Evolutionary conservation across 2,113 vertebrate genomes (phyloP).

Genomic region (Phrynosoma blainvillii): DNA sequence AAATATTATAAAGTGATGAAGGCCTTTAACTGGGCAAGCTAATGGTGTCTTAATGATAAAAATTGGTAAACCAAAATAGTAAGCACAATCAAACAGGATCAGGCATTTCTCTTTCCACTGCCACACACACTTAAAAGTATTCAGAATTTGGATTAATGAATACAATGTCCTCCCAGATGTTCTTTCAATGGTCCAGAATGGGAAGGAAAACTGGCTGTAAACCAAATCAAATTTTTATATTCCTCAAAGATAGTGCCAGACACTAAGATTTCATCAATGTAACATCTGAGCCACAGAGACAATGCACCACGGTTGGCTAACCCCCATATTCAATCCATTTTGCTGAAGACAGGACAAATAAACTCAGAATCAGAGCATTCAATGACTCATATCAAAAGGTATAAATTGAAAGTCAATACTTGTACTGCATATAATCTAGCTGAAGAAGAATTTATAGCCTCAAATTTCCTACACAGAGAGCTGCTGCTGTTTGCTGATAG

Average conservation of each 20-base stretch:
- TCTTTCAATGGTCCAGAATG: slow-evolving; percentile 60
- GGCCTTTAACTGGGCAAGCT: slow-evolving; percentile 18
- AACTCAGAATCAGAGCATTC: slow-evolving; percentile 62
- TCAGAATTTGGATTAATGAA: slow-evolving; percentile 60
- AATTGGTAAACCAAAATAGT: slow-evolving; percentile 46
- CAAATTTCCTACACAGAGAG: slow-evolving; percentile 54
- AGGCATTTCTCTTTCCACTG: slow-evolving; percentile 24
- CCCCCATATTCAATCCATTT: slow-evolving; percentile 57
- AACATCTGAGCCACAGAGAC: slow-evolving; percentile 59
- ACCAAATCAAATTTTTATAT: slow-evolving; percentile 68
- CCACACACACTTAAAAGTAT: slow-evolving; percentile 28
- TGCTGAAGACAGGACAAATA: slow-evolving; percentile 66
- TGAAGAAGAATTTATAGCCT: slow-evolving; percentile 58
- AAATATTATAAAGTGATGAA: slow-evolving; percentile 43
- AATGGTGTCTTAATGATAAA: slow-evolving; percentile 31
- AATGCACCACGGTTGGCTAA: slow-evolving; percentile 54
- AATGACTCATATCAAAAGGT: slow-evolving; percentile 62
- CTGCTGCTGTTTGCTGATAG: slow-evolving; percentile 56
- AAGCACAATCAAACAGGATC: slow-evolving; percentile 53
- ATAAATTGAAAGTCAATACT: slow-evolving; percentile 67
- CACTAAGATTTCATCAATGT: slow-evolving; percentile 65
- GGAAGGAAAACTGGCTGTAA: slow-evolving; percentile 63
- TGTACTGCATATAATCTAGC: slow-evolving; percentile 53
- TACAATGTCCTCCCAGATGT: slow-evolving; percentile 65
- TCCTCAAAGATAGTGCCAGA: slow-evolving; percentile 68